phyloP scores from a whole-genome alignment of 2,797 vertebrate genomes.

The Crax fasciolata region DNA sequence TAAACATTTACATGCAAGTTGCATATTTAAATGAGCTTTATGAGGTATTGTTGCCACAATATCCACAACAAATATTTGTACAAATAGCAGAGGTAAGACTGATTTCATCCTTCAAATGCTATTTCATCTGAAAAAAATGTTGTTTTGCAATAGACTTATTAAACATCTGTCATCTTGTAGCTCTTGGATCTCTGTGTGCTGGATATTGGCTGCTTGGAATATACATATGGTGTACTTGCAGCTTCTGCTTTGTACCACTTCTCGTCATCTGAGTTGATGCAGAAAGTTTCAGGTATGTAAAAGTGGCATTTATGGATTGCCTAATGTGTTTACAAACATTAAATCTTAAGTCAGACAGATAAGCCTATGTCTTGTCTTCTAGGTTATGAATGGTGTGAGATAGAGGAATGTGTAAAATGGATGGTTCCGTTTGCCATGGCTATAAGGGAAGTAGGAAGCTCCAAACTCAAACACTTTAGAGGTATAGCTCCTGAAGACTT shows the following conservation, averaged over 20 bases:
- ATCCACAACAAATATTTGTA: conserved; percentile 91
- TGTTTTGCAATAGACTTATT: not conserved
- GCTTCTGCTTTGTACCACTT: conserved; percentile 97
- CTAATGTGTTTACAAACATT: not conserved
- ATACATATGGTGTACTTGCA: conserved; percentile 91
- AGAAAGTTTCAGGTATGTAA: conserved; percentile 92
- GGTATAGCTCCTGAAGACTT: conserved; percentile 89
- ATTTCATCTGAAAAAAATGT: not conserved
- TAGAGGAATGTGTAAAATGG: conserved; percentile 93
- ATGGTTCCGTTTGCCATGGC: conserved; percentile 95
- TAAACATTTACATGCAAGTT: conserved; percentile 97
- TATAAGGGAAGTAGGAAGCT: conserved; percentile 88
- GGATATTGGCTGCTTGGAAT: conserved; percentile 92
- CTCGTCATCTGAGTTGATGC: conserved; percentile 92
- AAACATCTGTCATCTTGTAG: conserved; percentile 52
- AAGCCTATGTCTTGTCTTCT: not conserved
- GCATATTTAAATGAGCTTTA: conserved; percentile 88
- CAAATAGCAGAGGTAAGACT: conserved; percentile 91
- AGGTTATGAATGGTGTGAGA: conserved; percentile 91
- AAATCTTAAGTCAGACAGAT: not conserved
- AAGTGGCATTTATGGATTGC: not conserved
- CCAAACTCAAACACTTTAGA: conserved; percentile 88
- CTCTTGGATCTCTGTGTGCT: conserved; percentile 94
- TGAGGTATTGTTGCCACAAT: conserved; percentile 90
- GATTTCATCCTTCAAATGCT: not conserved